Percentiles rank a stretch among this genome's conserved stretches.
Evolutionary conservation across 2,797 vertebrate genomes (phyloP).

Genomic region (Vireo griseus): DNA sequence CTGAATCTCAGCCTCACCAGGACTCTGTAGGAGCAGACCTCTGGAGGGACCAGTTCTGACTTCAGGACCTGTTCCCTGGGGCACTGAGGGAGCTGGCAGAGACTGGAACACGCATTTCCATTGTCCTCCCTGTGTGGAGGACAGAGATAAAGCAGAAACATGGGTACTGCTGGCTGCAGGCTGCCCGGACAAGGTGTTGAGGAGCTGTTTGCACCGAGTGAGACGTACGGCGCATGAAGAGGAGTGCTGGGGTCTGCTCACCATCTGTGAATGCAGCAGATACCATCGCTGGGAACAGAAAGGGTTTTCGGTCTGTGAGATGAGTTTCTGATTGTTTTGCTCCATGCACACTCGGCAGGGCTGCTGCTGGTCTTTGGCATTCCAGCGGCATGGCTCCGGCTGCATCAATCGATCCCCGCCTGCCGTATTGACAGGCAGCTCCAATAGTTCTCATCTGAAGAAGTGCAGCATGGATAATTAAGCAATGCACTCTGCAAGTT

Average conservation of each 20-base stretch:
- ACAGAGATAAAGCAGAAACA: neutral
- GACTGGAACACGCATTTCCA: neutral
- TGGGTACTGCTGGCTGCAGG: neutral
- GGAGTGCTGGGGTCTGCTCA: neutral
- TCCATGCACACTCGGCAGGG: neutral
- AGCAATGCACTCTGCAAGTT: constrained; percentile 66
- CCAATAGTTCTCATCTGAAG: constrained; percentile 61
- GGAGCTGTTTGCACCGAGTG: neutral
- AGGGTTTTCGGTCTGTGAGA: neutral
- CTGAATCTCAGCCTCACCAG: neutral
- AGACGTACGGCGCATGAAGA: neutral
- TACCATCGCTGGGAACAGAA: neutral
- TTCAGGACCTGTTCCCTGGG: neutral
- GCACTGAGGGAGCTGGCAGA: neutral
- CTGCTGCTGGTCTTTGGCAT: constrained; percentile 21
- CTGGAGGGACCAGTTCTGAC: neutral
- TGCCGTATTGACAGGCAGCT: constrained; percentile 68
- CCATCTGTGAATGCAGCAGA: neutral
- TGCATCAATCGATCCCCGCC: constrained; percentile 32
- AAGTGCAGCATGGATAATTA: constrained; percentile 73
- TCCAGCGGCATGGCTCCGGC: neutral
- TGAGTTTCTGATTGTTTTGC: neutral
- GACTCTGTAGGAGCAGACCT: neutral
- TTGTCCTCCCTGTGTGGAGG: neutral
- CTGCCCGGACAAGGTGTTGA: neutral